Evolutionary conservation across 2,888 invertebrate species (phyloP), one percentile per base, ranked within the genome.

Genomic region (Limnephilus lunatus): DNA sequence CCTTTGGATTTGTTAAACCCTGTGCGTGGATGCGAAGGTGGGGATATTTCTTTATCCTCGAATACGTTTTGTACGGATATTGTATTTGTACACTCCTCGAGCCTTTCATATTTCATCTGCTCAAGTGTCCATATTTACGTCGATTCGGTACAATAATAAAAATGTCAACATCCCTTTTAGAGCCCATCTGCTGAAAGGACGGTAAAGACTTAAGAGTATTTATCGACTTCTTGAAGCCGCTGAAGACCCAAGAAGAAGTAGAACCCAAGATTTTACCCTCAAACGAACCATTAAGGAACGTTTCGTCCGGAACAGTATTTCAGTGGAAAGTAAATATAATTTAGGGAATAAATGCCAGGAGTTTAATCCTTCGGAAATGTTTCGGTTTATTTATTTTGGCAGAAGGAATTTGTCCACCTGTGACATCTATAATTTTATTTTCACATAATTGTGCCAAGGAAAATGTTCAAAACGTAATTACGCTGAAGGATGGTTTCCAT

Each of bases 111-210:
- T 88, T 88, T 88, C 88, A 31, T 88, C 31, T 32, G 25, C 19
- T 53, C 68, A 88, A 88, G 88, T 88, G 88, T 68, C 88, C 14
- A 19, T 68, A 88, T 88, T 30, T 88, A 88, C 88, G 31, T 35
- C 86, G 86, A 91, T 91, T 87, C 86, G 44, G 48, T 81, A 91
- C 91, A 81, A 91, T 87, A 91, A 91, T 91, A 91, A 91, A 91
- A 91, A 91, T 91, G 91, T 91, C 91, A 91, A 91, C 86, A 86
- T 86, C 91, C 86, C 85, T 90, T 90, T 48, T 87, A 48, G 91
- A 86, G 39, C 31, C 30, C 88, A 68, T 88, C 53, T 68, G 68
- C 68, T 32, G 88, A 68, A 31, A 88, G 30, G 32, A 88, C 48
- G 68, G 88, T 31, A 88, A 31, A 53, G 88, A 88, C 35, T 53